Evolutionary conservation across 2,888 invertebrate genomes (phyloP), one percentile per base, ranked within the genome.

Genomic region (Eupithecia tripunctaria): DNA sequence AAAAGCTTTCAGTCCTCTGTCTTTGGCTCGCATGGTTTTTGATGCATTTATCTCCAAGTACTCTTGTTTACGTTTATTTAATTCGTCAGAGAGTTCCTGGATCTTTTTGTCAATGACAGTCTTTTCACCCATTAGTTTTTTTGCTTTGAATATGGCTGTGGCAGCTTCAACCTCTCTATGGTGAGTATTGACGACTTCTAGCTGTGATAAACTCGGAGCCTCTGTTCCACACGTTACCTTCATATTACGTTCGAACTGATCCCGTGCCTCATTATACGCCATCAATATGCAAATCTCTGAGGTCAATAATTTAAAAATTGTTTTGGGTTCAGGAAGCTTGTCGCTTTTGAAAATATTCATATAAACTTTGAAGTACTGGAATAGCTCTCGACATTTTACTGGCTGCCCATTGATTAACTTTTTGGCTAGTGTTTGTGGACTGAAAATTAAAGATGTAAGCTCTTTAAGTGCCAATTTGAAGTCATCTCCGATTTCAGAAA

Each of bases 271-370:
- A 21, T 67, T 71, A 7, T 27, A 47, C 0, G 74, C 74, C 25
- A 70, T 64, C 18, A 78, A 68, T 12, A 78, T 41, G 21, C 74
- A 74, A 12, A 72, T 76, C 47, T 76, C 71, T 2, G 68, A 59
- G 10, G 60, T 60, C n/a, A n/a, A n/a, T 29, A 60, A 60, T 29
- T 15, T 29, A 60, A 29, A 60, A 18, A 60, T 60, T 8, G 60
- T 60, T 18, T 27, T 63, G 10, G 62, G 62, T 1, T 32, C 32
- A 12, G 62, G 62, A 32, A 63, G 29, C 12, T 63, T 32, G n/a
- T 75, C 70, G 56, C 77, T 77, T 51, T 77, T 77, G 38, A 77
- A 77, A 21, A 74, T 69, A 4, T 6, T 67, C 73, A 75, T 72
- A 27, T 77, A 77, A 29, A 43, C 60, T 43, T 72, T 65, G 43